Percentiles rank a stretch among this genome's conserved stretches.
Evolutionary conservation across 53 echinoderm and acorn worm species (phyloP).

Genomic region (Zoroaster sp.): DNA sequence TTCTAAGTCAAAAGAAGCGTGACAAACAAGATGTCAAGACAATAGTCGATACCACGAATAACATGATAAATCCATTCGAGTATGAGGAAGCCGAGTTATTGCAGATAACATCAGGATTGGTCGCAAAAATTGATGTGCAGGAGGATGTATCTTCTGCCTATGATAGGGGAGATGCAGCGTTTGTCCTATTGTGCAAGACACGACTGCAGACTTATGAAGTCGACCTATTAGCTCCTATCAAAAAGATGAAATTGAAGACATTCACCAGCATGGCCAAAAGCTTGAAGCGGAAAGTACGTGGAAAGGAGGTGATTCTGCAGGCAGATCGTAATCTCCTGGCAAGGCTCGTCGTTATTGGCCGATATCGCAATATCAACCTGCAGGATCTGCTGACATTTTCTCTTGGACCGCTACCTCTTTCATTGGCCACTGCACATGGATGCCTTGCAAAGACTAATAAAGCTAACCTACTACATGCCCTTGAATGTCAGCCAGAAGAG

Average conservation of each 20-base stretch:
- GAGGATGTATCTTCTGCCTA: conserved; percentile 3
- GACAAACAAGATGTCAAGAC: conserved; percentile 33
- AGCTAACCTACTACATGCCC: conserved; percentile 44
- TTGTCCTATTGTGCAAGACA: not conserved
- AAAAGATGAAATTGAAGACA: conserved; percentile 61
- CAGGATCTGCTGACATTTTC: conserved; percentile 38
- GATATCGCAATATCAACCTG: conserved; percentile 41
- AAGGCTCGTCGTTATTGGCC: conserved; percentile 53
- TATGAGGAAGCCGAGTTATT: conserved; percentile 45
- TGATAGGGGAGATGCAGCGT: conserved; percentile 46
- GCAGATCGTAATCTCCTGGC: conserved; percentile 58
- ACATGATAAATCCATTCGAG: conserved; percentile 71
- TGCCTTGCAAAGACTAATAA: conserved; percentile 58
- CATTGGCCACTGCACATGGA: conserved; percentile 28
- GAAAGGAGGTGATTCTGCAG: conserved; percentile 31
- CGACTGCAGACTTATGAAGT: conserved; percentile 34
- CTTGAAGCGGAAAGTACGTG: conserved; percentile 16
- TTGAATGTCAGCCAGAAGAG: conserved; percentile 25
- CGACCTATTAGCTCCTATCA: conserved; percentile 22
- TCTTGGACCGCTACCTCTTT: conserved; percentile 53
- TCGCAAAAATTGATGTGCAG: conserved; percentile 39
- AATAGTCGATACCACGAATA: conserved; percentile 24
- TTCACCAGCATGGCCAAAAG: conserved; percentile 34
- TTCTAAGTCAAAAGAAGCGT: conserved; percentile 5
- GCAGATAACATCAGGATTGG: conserved; percentile 51